phyloP scores from a whole-genome alignment of 1,140 invertebrate species.

The Papilio glaucus region DNA sequence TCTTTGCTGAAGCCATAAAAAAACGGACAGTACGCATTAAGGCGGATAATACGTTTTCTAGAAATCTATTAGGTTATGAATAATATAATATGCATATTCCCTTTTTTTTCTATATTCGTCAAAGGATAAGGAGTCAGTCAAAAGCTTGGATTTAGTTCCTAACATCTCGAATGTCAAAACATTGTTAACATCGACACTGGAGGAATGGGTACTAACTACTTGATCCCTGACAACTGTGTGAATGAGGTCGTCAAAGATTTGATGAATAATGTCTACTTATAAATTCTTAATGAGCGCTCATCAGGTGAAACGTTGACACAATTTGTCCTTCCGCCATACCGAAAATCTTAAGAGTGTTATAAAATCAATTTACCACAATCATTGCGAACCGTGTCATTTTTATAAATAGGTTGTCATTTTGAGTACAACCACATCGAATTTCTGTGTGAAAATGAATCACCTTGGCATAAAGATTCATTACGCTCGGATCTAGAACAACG shows the following conservation, averaged over 20 bases:
- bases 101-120: no score
- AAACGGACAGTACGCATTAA: slow-evolving; percentile 10
- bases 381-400: not conserved
- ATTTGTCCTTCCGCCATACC: not conserved
- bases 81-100: slow-evolving; percentile 10
- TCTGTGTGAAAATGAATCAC: not conserved
- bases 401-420: not conserved
- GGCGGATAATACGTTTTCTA: slow-evolving; percentile 18
- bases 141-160: no score
- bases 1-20: slow-evolving; percentile 30
- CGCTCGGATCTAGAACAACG: no score
- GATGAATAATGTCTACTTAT: no score
- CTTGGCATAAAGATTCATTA: not conserved
- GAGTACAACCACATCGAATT: not conserved
- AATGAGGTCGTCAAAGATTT: no score
- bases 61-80: slow-evolving; percentile 17
- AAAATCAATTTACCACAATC: not conserved
- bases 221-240: no score
- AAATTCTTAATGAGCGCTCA: no score
- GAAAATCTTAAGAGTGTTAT: not conserved
- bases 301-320: no score
- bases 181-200: no score
- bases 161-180: no score
- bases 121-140: no score
- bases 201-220: no score